phyloP scores from a whole-genome alignment of 2,797 vertebrate genomes.

The Holocentrus rufus region DNA sequence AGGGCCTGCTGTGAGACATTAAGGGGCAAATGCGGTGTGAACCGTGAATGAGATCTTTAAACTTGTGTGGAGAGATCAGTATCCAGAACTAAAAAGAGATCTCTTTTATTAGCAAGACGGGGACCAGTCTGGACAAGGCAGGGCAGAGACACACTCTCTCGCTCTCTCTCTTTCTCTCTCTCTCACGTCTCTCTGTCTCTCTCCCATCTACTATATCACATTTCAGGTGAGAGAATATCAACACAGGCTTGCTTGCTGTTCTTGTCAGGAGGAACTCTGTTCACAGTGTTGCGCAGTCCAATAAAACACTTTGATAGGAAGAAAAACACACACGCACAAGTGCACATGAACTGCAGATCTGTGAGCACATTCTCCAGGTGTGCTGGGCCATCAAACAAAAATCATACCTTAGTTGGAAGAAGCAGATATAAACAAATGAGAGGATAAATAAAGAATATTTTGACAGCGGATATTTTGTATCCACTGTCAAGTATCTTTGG shows the following conservation, averaged over 20 bases:
- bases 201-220: conserved; percentile 58
- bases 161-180: conserved; percentile 19
- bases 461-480: not conserved
- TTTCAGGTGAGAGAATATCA: conserved; percentile 71
- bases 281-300: conserved; percentile 52
- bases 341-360: conserved; percentile 44
- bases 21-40: conserved; percentile 82
- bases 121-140: conserved; percentile 73
- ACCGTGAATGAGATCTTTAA: conserved; percentile 83
- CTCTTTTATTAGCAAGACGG: conserved; percentile 80
- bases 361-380: conserved; percentile 53
- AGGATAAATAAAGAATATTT: conserved; percentile 29
- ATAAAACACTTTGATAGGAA: conserved; percentile 59
- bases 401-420: conserved; percentile 7
- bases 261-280: conserved; percentile 60
- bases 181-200: not conserved
- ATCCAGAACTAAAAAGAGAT: conserved; percentile 81
- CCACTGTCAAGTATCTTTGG: not conserved
- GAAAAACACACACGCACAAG: conserved; percentile 45
- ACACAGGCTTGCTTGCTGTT: conserved; percentile 63
- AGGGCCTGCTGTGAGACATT: conserved; percentile 83
- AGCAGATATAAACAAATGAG: conserved; percentile 31
- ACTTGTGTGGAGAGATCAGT: conserved; percentile 77
- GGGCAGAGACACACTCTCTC: conserved; percentile 29
- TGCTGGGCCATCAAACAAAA: conserved; percentile 37